phyloP scores from a whole-genome alignment of 2,888 invertebrate species.

The Scaptomyza flava region DNA sequence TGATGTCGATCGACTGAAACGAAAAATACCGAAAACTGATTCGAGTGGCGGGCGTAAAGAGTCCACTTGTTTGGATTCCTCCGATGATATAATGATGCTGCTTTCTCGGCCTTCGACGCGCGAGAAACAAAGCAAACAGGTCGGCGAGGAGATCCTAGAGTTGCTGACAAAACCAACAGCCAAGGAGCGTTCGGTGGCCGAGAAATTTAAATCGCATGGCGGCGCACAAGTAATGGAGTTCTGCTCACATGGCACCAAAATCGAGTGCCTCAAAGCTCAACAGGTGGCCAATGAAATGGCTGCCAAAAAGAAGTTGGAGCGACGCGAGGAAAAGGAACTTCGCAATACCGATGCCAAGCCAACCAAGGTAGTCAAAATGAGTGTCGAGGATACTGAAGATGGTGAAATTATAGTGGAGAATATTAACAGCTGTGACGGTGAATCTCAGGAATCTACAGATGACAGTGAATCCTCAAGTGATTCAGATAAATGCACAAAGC shows the following conservation, averaged over 20 bases:
- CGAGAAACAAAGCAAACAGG: constrained; percentile 97
- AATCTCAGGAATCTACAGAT: constrained; percentile 66
- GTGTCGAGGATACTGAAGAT: constrained; percentile 71
- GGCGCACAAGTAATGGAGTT: constrained; percentile 97
- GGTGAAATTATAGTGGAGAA: constrained; percentile 76
- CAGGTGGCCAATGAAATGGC: constrained; percentile 84
- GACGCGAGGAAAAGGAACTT: constrained; percentile 63
- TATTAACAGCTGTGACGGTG: constrained; percentile 64
- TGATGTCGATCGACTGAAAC: constrained; percentile 65
- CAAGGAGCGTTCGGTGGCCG: constrained; percentile 97
- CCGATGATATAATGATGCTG: constrained; percentile 89
- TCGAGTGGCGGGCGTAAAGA: constrained; percentile 68
- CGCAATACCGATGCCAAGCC: constrained; percentile 31
- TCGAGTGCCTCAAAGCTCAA: constrained; percentile 90
- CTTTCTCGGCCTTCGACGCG: constrained; percentile 91
- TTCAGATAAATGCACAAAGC: constrained; percentile 90
- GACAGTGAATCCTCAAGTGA: constrained; percentile 60
- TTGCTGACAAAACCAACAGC: constrained; percentile 97
- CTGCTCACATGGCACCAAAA: constrained; percentile 97
- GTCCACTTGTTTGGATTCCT: constrained; percentile 83
- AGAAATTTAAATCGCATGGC: constrained; percentile 97
- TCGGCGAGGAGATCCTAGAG: constrained; percentile 97
- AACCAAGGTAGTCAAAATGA: constrained; percentile 49
- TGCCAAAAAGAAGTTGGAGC: constrained; percentile 80
- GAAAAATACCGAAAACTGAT: constrained; percentile 73